Conservation (phyloP, 35 echinoderm and acorn worm genomes). For the Hemicentrotus pulcherrimus region DNA sequence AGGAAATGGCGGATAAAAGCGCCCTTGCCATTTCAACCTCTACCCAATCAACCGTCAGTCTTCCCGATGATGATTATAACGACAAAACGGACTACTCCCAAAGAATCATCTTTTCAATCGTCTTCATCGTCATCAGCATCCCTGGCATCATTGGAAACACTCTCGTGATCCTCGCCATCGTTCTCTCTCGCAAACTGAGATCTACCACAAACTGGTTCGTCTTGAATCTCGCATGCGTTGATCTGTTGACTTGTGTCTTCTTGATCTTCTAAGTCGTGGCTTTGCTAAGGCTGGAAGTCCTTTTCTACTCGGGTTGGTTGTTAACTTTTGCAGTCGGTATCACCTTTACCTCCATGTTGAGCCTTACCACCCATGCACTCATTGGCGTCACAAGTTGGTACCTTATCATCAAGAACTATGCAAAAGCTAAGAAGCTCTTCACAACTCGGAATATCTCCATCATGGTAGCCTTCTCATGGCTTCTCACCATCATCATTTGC, state of each 20-base stretch:
- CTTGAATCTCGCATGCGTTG: slow-evolving; percentile 69
- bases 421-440: not conserved
- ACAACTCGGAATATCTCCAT: not conserved
- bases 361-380: slow-evolving; percentile 21
- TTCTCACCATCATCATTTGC: not conserved
- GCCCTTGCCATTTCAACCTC: not conserved
- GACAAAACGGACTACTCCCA: not conserved
- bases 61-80: not conserved
- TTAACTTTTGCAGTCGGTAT: not conserved
- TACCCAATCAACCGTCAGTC: not conserved
- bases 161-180: slow-evolving; percentile 68
- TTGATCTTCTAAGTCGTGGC: slow-evolving; percentile 16
- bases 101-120: not conserved
- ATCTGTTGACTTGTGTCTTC: slow-evolving; percentile 62
- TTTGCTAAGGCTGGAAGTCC: not conserved
- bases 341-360: not conserved
- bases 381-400: not conserved
- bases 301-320: not conserved
- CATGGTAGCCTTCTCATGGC: not conserved
- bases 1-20: not conserved
- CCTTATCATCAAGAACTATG: not conserved
- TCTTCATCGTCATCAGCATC: not conserved
- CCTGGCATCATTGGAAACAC: slow-evolving; percentile 70
- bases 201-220: slow-evolving; percentile 75
- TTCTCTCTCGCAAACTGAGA: slow-evolving; percentile 63